Percentiles rank a stretch among this genome's conserved stretches.
These are phyloP conservation scores for Arge pagana DNA, from an alignment of 2,888 invertebrate genomes.

Conservation along the genomic window DNA sequence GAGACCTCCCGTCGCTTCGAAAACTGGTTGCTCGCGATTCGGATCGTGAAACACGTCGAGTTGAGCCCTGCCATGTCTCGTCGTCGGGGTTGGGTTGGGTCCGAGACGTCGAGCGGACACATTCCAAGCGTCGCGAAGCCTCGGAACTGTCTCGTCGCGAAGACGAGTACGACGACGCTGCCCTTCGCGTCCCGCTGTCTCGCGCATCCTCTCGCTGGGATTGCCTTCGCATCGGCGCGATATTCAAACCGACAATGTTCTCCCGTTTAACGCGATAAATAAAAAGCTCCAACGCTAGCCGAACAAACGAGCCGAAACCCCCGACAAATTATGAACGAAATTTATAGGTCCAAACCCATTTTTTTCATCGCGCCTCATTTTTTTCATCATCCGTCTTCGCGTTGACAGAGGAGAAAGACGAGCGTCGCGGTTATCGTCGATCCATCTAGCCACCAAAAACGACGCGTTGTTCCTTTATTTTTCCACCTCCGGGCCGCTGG, in stretches of 20 bases:
- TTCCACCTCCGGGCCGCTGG: no score
- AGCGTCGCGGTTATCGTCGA: no score
- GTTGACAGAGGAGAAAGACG: no score
- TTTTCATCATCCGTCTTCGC: no score
- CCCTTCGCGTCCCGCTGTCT: constrained; percentile 47
- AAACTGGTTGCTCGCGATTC: constrained; percentile 19
- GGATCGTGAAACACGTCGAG: constrained; percentile 7
- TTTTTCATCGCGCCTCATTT: no score
- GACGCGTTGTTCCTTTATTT: no score
- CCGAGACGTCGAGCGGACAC: constrained; percentile 33
- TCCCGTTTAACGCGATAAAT: not conserved
- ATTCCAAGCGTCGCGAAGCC: constrained; percentile 44
- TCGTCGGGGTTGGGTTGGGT: constrained; percentile 12
- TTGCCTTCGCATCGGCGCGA: not conserved
- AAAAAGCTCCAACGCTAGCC: no score
- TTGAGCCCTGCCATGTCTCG: not conserved
- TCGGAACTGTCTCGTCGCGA: constrained; percentile 42
- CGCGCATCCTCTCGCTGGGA: constrained; percentile 31
- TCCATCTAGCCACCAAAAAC: no score
- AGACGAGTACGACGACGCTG: constrained; percentile 43
- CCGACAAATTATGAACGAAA: no score
- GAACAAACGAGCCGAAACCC: not conserved
- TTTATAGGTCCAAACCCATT: no score
- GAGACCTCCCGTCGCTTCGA: constrained; percentile 17
- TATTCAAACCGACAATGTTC: not conserved